Conservation (phyloP, 1,140 invertebrate species). For the Heliothis virescens region DNA sequence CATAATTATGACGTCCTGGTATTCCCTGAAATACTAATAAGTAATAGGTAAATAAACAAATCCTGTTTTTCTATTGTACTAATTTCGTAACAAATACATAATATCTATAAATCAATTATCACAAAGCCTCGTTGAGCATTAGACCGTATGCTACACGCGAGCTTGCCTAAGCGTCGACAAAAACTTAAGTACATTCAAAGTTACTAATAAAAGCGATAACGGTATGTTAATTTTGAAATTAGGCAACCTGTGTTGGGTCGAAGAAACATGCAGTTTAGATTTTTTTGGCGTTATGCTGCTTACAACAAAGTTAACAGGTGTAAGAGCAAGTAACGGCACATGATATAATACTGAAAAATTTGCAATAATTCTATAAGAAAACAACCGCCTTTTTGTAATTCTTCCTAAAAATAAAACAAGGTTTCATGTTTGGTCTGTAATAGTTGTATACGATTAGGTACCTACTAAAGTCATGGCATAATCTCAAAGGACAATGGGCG, state of each 20-base stretch:
- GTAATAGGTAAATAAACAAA: neutral
- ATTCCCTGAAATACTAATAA: neutral
- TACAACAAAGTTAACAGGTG: too few relatives aligned
- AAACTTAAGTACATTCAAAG: slow-evolving; percentile 19
- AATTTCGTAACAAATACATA: slow-evolving; percentile 43
- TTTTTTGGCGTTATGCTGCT: too few relatives aligned
- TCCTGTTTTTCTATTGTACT: neutral
- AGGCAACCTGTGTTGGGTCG: neutral
- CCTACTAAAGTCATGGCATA: too few relatives aligned
- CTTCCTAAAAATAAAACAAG: too few relatives aligned
- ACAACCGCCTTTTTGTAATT: too few relatives aligned
- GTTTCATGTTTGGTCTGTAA: too few relatives aligned
- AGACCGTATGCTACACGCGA: slow-evolving; percentile 38
- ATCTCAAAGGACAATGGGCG: too few relatives aligned
- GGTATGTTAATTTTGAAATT: neutral
- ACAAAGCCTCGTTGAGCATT: slow-evolving; percentile 27
- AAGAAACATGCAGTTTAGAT: neutral
- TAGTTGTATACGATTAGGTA: too few relatives aligned
- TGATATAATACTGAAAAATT: too few relatives aligned
- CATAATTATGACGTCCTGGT: too few relatives aligned
- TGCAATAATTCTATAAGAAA: too few relatives aligned
- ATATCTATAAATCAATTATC: slow-evolving; percentile 30
- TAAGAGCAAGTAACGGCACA: too few relatives aligned
- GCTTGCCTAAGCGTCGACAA: slow-evolving; percentile 15
- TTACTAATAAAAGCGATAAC: neutral